Conservation (phyloP, 30 jellyfish, hydroid and myxozoan species). For the Calvadosia cruxmelitensis region DNA sequence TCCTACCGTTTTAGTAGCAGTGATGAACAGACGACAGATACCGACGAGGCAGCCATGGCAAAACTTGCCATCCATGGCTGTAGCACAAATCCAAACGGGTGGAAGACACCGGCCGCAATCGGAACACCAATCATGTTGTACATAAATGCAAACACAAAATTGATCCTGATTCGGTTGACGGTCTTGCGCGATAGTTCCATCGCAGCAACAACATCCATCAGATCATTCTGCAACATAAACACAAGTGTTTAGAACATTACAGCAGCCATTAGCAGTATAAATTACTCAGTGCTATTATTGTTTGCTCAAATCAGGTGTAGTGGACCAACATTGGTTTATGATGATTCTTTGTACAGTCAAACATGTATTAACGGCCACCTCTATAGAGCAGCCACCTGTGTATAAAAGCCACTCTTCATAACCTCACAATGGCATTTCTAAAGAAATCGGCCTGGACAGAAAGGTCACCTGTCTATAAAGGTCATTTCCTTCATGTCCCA, state of each 20-base stretch:
- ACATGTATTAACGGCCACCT: too few relatives aligned
- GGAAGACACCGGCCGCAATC: slow-evolving; percentile 97
- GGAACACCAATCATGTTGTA: slow-evolving; percentile 96
- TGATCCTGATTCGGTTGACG: slow-evolving; percentile 64
- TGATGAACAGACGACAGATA: slow-evolving; percentile 93
- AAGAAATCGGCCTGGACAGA: too few relatives aligned
- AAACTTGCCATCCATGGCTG: slow-evolving; percentile 99
- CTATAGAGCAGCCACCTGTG: too few relatives aligned
- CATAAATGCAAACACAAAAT: slow-evolving; percentile 79
- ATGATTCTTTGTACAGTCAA: too few relatives aligned
- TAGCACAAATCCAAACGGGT: slow-evolving; percentile 72
- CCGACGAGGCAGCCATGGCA: slow-evolving; percentile 99
- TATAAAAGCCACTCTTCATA: too few relatives aligned
- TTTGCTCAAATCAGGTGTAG: too few relatives aligned
- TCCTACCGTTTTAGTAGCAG: slow-evolving; percentile 82
- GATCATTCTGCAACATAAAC: slow-evolving; percentile 46
- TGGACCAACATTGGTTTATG: too few relatives aligned
- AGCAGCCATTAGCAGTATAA: too few relatives aligned
- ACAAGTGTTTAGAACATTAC: neutral
- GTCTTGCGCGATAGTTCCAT: slow-evolving; percentile 84
- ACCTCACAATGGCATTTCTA: too few relatives aligned
- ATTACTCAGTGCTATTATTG: too few relatives aligned
- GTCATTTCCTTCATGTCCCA: too few relatives aligned
- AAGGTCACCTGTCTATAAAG: too few relatives aligned
- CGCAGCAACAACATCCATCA: slow-evolving; percentile 94